These are phyloP conservation scores for Agriopis marginaria DNA, from an alignment of 2,888 invertebrate species.

Conservation along the genomic window DNA sequence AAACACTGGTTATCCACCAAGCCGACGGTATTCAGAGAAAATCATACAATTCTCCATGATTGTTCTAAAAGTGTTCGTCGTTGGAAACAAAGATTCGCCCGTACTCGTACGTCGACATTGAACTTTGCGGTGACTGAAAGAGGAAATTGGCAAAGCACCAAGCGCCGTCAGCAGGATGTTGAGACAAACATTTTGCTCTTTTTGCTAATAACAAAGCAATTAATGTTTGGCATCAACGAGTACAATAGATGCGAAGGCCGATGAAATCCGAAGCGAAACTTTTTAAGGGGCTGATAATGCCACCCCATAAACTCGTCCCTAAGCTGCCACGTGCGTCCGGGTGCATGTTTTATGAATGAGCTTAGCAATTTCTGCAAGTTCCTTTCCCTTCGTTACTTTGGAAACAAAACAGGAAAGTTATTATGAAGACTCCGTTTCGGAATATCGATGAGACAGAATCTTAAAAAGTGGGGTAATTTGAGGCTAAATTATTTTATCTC, in stretches of 20 bases:
- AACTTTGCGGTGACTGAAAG: slow-evolving; percentile 68
- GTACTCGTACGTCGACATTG: slow-evolving; percentile 64
- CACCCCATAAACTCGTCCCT: slow-evolving; percentile 54
- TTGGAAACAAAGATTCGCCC: slow-evolving; percentile 44
- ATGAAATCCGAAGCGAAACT: slow-evolving; percentile 47
- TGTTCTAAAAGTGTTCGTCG: slow-evolving; percentile 33
- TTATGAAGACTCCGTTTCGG: slow-evolving; percentile 55
- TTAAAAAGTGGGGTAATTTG: slow-evolving; percentile 20
- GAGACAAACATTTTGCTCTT: slow-evolving; percentile 41
- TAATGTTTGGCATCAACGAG: slow-evolving; percentile 32
- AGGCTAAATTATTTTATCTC: slow-evolving; percentile 8
- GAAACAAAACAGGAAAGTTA: slow-evolving; percentile 59
- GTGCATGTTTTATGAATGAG: slow-evolving; percentile 77
- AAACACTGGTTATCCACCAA: slow-evolving; percentile 50
- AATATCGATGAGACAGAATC: slow-evolving; percentile 57
- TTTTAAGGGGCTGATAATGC: slow-evolving; percentile 54
- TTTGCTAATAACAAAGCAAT: slow-evolving; percentile 35
- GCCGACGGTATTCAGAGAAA: slow-evolving; percentile 41
- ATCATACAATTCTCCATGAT: slow-evolving; percentile 39
- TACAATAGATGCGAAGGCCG: slow-evolving; percentile 32
- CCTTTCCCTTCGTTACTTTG: slow-evolving; percentile 66
- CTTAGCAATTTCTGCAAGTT: slow-evolving; percentile 64
- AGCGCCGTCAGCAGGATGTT: slow-evolving; percentile 54
- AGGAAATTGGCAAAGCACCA: slow-evolving; percentile 77
- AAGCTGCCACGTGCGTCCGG: slow-evolving; percentile 64